Evolutionary conservation across 1,140 invertebrate species (phyloP), one percentile per base, ranked within the genome.

Genomic region (Pectinophora gossypiella): DNA sequence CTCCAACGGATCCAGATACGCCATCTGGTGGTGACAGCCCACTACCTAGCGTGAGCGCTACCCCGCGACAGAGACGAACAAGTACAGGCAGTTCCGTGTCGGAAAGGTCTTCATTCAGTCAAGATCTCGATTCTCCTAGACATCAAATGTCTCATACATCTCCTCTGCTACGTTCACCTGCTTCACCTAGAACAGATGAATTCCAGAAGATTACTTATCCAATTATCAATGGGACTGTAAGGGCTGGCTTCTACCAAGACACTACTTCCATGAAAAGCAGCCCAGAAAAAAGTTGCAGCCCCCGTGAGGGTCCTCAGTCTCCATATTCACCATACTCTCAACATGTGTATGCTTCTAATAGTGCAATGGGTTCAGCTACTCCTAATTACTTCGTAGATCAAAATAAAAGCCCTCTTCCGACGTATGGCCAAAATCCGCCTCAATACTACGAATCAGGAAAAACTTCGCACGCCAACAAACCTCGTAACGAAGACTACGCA

Each of bases 191-290:
- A 59, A 88, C 84, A 0, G 88, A 90, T 32, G 89, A 90, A 49
- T 89, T 90, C 56, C 91, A 89, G 54, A 92, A 92, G 61, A 90
- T 90, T 56, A 88, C 90, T 1, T 91, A 92, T 40, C 90, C 92
- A 0, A 91, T 92, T 4, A 88, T 93, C 15, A 93, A 93, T 75
- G 93, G 92, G 1, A 91, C 93, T 15, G 92, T 94, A 2, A 90
- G 93, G 54, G 93, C 93, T 27, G 93, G 93, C 2, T 95, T 95
- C 68, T 95, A 95, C 75, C 93, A 95, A 79, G 93, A 94, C 58
- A 94, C 92, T 0, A 91, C 91, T 18, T 92, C 91, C 43, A 91
- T 91, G 1, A 92, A 92, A 80, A 92, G 91, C 59, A 93, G 92
- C 60, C 92, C 93, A 1, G 92, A 94, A 50, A 93, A 93, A 70